These are phyloP conservation scores for Siderastrea radians DNA, from an alignment of 92 coral and sea anemone genomes.

Conservation along the genomic window DNA sequence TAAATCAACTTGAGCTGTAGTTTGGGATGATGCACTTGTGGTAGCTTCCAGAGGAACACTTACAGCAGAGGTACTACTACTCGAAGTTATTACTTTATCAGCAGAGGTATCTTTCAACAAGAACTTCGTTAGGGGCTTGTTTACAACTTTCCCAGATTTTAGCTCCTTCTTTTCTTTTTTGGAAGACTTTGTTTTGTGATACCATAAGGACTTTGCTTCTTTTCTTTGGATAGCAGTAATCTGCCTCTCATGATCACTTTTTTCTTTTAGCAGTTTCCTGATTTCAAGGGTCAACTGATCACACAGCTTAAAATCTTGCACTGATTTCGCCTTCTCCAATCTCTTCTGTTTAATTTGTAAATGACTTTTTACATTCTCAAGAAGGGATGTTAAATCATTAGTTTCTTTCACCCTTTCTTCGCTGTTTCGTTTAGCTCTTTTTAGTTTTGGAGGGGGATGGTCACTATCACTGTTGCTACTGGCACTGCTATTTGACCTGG, in stretches of 20 bases:
- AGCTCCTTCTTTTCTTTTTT: neutral
- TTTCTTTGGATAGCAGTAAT: slow-evolving; percentile 53
- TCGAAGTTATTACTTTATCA: slow-evolving; percentile 13
- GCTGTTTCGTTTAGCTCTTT: slow-evolving; percentile 51
- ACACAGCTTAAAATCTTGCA: slow-evolving; percentile 47
- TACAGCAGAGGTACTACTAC: slow-evolving; percentile 1
- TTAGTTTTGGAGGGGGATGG: slow-evolving; percentile 39
- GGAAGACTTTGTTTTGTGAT: slow-evolving; percentile 32
- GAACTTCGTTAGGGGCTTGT: slow-evolving; percentile 1
- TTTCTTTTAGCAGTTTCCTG: slow-evolving; percentile 54
- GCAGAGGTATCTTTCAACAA: slow-evolving; percentile 15
- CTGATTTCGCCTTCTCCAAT: slow-evolving; percentile 51
- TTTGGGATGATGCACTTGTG: slow-evolving; percentile 4
- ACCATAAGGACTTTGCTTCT: slow-evolving; percentile 59
- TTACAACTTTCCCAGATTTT: slow-evolving; percentile 15
- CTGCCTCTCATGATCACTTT: slow-evolving; percentile 60
- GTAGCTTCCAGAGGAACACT: neutral
- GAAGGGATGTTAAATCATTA: slow-evolving; percentile 21
- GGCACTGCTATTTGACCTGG: slow-evolving; percentile 51
- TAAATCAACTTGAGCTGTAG: slow-evolving; percentile 1
- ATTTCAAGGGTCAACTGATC: slow-evolving; percentile 61
- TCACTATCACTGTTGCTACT: slow-evolving; percentile 8
- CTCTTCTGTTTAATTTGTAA: slow-evolving; percentile 50
- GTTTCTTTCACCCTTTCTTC: slow-evolving; percentile 58
- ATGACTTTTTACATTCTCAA: slow-evolving; percentile 50